Base-by-base conservation (phyloP, 2,888 invertebrate species). In the Thecocarcelia acutangulata region DNA sequence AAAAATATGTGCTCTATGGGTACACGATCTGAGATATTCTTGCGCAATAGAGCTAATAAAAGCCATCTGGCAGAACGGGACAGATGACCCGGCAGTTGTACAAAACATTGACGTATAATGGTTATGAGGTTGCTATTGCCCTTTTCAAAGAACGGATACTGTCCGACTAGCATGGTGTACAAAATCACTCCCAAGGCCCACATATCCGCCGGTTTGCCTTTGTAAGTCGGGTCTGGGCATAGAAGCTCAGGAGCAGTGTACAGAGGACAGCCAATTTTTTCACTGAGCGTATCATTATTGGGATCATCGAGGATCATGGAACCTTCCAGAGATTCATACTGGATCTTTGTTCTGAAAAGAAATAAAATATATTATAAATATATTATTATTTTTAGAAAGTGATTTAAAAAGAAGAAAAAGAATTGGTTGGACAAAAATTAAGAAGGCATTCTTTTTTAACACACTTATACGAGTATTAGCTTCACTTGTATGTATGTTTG, bases 61-160 rank as follows among this genome's bases (percentile, higher is more conserved):
- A 90, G 63, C 87, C 87, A 88, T 12, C 90, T 88, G 8, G 88
- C 89, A 5, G 89, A 85, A 63, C 86, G 87, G 42, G 90, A 87
- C 0, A 90, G 63, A 33, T 85, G 84, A 52, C 85, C 83, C 3
- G 90, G 90, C 44, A 90, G 87, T 74, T 89, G 89, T n/a, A 90
- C 88, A 73, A 88, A 87, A 52, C 89, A 87, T 50, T 90, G 89
- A 0, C 90, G 85, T 46, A 90, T 90, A 3, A 89, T 87, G 5
- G 89, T 88, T 15, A 90, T 89, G n/a, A 90, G 85, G 81, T 89
- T 90, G 83, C 89, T 89, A 69, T 89, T 89, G 68, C 88, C 88
- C 84, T 89, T 88, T 80, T 89, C 90, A 74, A 90, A 90, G 77
- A 90, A 90, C n/a, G 90, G 90, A 85, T 91, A 91, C 75, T 89